Evolutionary conservation across 2,888 invertebrate species (phyloP).

Genomic region (Phyllotreta striolata): DNA sequence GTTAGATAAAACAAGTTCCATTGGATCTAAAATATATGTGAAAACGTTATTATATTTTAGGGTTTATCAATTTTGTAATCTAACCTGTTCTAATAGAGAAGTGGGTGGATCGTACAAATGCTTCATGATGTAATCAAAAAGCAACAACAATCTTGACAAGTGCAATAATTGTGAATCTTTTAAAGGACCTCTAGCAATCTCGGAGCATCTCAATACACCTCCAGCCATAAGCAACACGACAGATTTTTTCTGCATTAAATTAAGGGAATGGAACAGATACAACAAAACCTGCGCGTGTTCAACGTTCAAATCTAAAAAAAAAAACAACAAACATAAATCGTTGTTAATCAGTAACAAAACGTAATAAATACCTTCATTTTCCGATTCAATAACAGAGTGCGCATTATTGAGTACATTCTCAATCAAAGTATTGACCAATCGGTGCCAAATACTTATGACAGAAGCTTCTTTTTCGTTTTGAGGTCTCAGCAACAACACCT

Average conservation of each 20-base stretch:
- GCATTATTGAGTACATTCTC: slow-evolving; percentile 79
- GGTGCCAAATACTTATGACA: slow-evolving; percentile 91
- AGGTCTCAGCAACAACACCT: slow-evolving; percentile 79
- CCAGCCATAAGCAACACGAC: slow-evolving; percentile 85
- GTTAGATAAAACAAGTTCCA: slow-evolving; percentile 80
- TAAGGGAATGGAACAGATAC: slow-evolving; percentile 93
- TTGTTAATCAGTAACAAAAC: too few relatives aligned
- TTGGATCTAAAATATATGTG: slow-evolving; percentile 66
- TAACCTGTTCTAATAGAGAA: slow-evolving; percentile 83
- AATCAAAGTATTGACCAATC: slow-evolving; percentile 86
- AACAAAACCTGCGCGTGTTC: slow-evolving; percentile 94
- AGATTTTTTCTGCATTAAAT: slow-evolving; percentile 96
- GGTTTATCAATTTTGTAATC: slow-evolving; percentile 24
- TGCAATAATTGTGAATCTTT: slow-evolving; percentile 79
- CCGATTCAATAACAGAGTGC: slow-evolving; percentile 70
- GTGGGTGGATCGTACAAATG: slow-evolving; percentile 94
- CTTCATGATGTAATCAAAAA: slow-evolving; percentile 94
- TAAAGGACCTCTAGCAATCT: slow-evolving; percentile 68
- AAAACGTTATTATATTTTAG: not conserved
- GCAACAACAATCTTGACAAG: slow-evolving; percentile 81
- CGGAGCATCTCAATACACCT: slow-evolving; percentile 73
- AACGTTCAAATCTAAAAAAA: slow-evolving; percentile 82
- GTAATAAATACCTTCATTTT: slow-evolving; percentile 72
- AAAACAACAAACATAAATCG: not conserved
- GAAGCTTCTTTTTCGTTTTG: slow-evolving; percentile 88